phyloP scores from a whole-genome alignment of 2,113 vertebrate species.

The Nothoprocta perdicaria region DNA sequence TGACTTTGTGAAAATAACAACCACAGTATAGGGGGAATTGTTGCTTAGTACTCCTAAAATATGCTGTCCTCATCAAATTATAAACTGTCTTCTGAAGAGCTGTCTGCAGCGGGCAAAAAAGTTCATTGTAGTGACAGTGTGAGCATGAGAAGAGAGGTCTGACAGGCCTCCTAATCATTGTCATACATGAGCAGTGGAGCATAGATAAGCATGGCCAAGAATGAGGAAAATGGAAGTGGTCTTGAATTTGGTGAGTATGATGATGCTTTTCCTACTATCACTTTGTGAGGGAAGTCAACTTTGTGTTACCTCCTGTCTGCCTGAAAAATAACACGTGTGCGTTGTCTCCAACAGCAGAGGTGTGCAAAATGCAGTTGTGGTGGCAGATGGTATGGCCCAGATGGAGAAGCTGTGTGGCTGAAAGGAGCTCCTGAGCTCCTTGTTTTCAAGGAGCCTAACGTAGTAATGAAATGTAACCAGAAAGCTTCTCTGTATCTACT shows the following conservation, averaged over 20 bases:
- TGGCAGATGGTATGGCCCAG: background rate
- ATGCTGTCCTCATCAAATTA: background rate
- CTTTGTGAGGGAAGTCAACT: background rate
- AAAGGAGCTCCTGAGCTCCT: background rate
- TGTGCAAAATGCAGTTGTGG: background rate
- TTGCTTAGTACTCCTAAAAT: background rate
- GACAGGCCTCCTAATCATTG: background rate
- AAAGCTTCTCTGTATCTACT: background rate
- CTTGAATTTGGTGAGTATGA: background rate
- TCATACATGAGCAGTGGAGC: background rate
- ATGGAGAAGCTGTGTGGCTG: background rate
- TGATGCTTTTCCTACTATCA: background rate
- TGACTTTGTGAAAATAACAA: background rate
- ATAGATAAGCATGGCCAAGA: background rate
- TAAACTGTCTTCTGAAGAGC: background rate
- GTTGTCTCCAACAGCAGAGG: background rate
- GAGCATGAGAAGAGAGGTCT: background rate
- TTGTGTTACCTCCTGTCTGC: background rate
- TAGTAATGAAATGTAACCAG: background rate
- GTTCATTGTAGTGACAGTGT: background rate
- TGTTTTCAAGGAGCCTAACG: background rate
- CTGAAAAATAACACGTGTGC: background rate
- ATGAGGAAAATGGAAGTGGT: background rate
- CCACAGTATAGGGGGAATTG: background rate
- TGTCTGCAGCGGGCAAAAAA: background rate